phyloP scores from a whole-genome alignment of 2,797 vertebrate species.

The Spondyliosoma cantharus region DNA sequence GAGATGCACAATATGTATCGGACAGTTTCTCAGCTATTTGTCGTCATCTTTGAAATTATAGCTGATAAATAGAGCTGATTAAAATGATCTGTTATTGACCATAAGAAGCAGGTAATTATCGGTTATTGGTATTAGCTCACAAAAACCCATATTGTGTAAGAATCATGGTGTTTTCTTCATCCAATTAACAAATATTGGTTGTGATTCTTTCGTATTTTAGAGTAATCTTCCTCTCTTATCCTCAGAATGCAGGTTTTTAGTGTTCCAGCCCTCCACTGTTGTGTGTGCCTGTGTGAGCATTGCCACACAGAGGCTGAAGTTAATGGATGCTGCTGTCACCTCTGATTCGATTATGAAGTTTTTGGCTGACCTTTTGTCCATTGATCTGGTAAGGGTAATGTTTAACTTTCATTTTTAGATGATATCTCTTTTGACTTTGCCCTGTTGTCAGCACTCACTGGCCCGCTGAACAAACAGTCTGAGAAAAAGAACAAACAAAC shows the following conservation, averaged over 20 bases:
- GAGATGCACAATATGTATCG: too few relatives aligned
- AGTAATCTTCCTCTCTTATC: constrained; percentile 11
- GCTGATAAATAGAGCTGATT: too few relatives aligned
- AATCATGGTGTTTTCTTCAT: too few relatives aligned
- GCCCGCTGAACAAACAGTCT: constrained; percentile 6
- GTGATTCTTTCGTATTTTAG: neutral
- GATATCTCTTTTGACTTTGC: constrained; percentile 61
- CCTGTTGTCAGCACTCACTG: constrained; percentile 26
- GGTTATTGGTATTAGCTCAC: too few relatives aligned
- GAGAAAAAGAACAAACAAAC: constrained; percentile 6
- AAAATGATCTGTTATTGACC: too few relatives aligned
- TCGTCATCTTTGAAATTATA: too few relatives aligned
- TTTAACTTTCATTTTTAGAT: constrained; percentile 58
- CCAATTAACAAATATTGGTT: neutral
- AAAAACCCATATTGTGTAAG: too few relatives aligned
- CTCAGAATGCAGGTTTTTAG: constrained; percentile 70
- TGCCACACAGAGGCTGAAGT: constrained; percentile 54
- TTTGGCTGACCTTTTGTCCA: constrained; percentile 64
- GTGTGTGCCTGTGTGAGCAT: constrained; percentile 71
- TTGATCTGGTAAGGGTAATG: constrained; percentile 72
- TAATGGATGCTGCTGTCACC: constrained; percentile 33
- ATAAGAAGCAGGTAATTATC: too few relatives aligned
- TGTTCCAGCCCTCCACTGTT: constrained; percentile 71
- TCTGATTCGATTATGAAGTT: constrained; percentile 50
- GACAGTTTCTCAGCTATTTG: too few relatives aligned